Percentiles rank a stretch among this genome's conserved stretches.
Evolutionary conservation across 2,797 vertebrate genomes (phyloP).

Genomic region (Pipistrellus kuhlii): DNA sequence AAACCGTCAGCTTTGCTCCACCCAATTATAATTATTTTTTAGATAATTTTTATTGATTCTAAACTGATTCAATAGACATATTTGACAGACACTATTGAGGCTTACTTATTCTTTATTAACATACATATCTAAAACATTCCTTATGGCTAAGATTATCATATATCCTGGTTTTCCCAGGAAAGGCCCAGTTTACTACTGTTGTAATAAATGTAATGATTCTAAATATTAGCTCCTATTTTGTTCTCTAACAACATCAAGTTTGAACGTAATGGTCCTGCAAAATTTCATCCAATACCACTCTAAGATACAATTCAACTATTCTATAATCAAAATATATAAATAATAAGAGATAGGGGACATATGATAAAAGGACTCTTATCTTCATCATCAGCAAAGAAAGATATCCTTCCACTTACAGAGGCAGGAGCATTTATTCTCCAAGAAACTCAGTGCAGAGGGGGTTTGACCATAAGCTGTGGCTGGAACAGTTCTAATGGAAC

Average conservation of each 20-base stretch:
- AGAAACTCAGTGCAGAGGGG: background rate
- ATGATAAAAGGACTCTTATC: background rate
- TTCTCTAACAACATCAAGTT: background rate
- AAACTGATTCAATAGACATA: background rate
- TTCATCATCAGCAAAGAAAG: background rate
- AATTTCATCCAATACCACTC: background rate
- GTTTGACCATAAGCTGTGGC: background rate
- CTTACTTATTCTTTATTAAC: background rate
- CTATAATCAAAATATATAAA: background rate
- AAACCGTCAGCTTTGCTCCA: background rate
- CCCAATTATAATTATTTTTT: background rate
- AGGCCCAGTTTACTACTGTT: background rate
- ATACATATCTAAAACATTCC: background rate
- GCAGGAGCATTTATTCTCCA: background rate
- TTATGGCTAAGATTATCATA: background rate
- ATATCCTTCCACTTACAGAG: background rate
- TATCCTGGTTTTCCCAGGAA: background rate
- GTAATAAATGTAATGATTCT: background rate
- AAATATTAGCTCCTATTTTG: background rate
- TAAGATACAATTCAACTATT: background rate
- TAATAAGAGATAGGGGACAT: background rate
- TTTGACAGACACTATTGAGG: background rate
- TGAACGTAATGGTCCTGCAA: background rate
- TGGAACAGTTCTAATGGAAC: background rate
- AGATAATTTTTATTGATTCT: background rate